A percentile compares a stretch with the other conserved stretches of the same genome.
phyloP scores from a whole-genome alignment of 92 coral and sea anemone genomes.

The Zoanthus solanderi region DNA sequence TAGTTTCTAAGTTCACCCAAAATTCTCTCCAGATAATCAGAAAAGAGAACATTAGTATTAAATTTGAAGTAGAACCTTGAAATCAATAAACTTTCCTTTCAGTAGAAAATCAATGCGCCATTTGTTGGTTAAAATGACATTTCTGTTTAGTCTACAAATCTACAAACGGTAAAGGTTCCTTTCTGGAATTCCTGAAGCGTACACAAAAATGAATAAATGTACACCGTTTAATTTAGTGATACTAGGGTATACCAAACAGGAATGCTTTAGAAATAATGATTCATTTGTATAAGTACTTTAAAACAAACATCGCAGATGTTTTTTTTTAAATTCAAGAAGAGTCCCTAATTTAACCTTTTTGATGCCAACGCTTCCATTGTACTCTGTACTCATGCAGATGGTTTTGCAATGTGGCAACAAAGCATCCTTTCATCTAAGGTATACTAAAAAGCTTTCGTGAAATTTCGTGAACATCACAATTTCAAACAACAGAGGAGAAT shows the following conservation, averaged over 20 bases:
- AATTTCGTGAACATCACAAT: background rate
- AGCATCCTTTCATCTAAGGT: background rate
- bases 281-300: background rate
- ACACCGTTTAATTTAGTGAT: background rate
- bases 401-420: background rate
- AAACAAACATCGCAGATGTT: constrained; percentile 5
- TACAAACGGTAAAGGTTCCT: background rate
- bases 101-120: no score
- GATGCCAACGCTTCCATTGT: background rate
- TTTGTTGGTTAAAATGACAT: no score
- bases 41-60: no score
- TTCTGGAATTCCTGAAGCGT: background rate
- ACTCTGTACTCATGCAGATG: background rate
- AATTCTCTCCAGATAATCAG: no score
- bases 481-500: background rate
- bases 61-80: no score
- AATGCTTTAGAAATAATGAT: background rate
- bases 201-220: background rate
- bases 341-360: constrained; percentile 2
- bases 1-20: no score
- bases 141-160: background rate
- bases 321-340: background rate
- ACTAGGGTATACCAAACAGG: constrained; percentile 10
- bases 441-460: background rate
- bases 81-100: no score